Conservation (phyloP, 2,797 vertebrate species). For the Neopelma chrysocephalum region DNA sequence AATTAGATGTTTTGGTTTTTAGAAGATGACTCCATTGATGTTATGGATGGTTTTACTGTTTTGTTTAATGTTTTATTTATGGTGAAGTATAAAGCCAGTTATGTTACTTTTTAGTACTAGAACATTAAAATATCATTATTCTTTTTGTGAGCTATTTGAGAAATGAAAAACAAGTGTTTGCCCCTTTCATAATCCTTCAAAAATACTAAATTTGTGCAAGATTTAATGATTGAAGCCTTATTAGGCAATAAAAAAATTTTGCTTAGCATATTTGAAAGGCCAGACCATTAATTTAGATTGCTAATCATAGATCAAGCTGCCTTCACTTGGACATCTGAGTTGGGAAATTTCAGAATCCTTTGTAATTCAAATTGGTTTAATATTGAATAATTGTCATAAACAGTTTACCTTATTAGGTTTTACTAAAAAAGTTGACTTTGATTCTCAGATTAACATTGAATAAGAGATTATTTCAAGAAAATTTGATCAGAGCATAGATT, state of each 20-base stretch:
- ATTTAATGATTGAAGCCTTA: not conserved
- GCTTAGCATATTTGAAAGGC: not conserved
- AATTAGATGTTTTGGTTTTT: slow-evolving; percentile 38
- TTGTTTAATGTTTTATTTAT: slow-evolving; percentile 42
- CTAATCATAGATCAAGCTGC: not conserved
- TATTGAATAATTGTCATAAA: slow-evolving; percentile 9
- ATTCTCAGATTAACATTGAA: not conserved
- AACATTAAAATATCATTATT: not conserved
- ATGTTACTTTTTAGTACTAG: not conserved
- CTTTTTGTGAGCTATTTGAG: not conserved
- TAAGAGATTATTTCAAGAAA: not conserved
- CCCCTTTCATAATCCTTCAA: not conserved
- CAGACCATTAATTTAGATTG: not conserved
- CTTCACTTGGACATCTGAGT: not conserved
- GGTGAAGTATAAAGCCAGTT: not conserved
- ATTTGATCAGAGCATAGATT: not conserved
- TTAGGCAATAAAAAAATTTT: not conserved
- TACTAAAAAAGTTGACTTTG: not conserved
- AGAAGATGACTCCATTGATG: slow-evolving; percentile 10
- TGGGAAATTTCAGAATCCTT: not conserved
- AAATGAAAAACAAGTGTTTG: not conserved
- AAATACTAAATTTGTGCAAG: not conserved
- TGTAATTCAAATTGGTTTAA: not conserved
- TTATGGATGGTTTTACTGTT: not conserved
- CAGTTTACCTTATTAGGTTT: not conserved